Percentiles rank a stretch among this genome's conserved stretches.
phyloP scores from a whole-genome alignment of 2,888 invertebrate genomes.

The Scaptomyza tumidula region DNA sequence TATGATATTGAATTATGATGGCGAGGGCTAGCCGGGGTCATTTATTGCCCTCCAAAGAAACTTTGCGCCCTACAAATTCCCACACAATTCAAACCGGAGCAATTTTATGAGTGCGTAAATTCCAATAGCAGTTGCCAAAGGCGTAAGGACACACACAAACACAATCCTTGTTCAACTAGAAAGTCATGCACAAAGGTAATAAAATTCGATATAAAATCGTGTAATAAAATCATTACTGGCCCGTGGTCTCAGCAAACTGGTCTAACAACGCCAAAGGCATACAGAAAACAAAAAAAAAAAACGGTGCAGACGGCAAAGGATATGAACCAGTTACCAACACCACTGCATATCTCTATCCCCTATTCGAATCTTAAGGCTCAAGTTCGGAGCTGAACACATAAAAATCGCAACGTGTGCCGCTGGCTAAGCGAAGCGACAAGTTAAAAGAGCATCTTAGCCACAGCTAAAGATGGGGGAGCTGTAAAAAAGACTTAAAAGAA shows the following conservation, averaged over 20 bases:
- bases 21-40: slow-evolving; percentile 27
- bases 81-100: slow-evolving; percentile 70
- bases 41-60: slow-evolving; percentile 13
- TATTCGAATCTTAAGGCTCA: slow-evolving; percentile 9
- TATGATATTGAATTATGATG: slow-evolving; percentile 80
- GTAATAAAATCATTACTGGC: slow-evolving; percentile 78
- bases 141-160: slow-evolving; percentile 52
- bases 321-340: slow-evolving; percentile 34
- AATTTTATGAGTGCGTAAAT: slow-evolving; percentile 78
- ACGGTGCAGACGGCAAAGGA: slow-evolving; percentile 52
- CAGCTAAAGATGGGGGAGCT: slow-evolving; percentile 18
- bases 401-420: slow-evolving; percentile 76
- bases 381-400: slow-evolving; percentile 52
- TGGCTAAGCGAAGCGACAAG: slow-evolving; percentile 63
- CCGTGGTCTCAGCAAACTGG: slow-evolving; percentile 54
- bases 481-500: slow-evolving; percentile 46
- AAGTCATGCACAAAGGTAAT: slow-evolving; percentile 76
- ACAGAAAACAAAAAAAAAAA: slow-evolving; percentile 22
- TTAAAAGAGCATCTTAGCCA: slow-evolving; percentile 47
- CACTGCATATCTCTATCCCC: slow-evolving; percentile 12
- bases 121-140: slow-evolving; percentile 59
- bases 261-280: slow-evolving; percentile 50
- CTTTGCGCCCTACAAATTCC: slow-evolving; percentile 58
- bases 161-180: slow-evolving; percentile 61
- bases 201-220: slow-evolving; percentile 78